A percentile compares a stretch with the other conserved stretches of the same genome.
These are phyloP conservation scores for Dione vanillae DNA, from an alignment of 2,888 invertebrate genomes.

Conservation along the genomic window DNA sequence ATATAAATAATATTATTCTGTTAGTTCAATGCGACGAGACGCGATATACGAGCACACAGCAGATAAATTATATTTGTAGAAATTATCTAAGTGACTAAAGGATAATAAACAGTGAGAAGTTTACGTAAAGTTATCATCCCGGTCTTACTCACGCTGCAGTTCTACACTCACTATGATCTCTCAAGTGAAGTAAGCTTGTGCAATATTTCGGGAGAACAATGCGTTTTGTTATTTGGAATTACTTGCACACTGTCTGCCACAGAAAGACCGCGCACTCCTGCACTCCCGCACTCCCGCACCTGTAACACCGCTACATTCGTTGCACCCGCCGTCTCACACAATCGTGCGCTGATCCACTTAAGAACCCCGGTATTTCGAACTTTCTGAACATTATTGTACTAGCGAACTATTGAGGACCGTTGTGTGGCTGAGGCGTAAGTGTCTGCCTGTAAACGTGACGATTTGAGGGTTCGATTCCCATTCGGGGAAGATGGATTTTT, in stretches of 20 bases:
- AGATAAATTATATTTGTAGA: too few relatives aligned
- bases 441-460: too few relatives aligned
- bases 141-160: conserved; percentile 12
- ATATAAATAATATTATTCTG: too few relatives aligned
- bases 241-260: conserved; percentile 20
- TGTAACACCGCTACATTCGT: background rate
- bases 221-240: conserved; percentile 26
- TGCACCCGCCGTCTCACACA: conserved; percentile 1
- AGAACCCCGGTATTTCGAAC: conserved; percentile 5
- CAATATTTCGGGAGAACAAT: conserved; percentile 22
- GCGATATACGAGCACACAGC: too few relatives aligned
- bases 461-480: too few relatives aligned
- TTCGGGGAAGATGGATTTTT: too few relatives aligned
- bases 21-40: too few relatives aligned
- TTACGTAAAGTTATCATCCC: background rate
- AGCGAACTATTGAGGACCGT: too few relatives aligned
- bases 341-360: background rate
- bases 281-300: too few relatives aligned
- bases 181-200: conserved; percentile 20
- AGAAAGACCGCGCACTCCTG: conserved; percentile 19
- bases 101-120: background rate
- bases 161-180: conserved; percentile 13
- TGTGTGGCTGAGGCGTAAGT: too few relatives aligned
- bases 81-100: background rate
- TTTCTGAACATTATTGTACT: conserved; percentile 15